Evolutionary conservation across 2,797 vertebrate species (phyloP).

Genomic region (Erethizon dorsatum): DNA sequence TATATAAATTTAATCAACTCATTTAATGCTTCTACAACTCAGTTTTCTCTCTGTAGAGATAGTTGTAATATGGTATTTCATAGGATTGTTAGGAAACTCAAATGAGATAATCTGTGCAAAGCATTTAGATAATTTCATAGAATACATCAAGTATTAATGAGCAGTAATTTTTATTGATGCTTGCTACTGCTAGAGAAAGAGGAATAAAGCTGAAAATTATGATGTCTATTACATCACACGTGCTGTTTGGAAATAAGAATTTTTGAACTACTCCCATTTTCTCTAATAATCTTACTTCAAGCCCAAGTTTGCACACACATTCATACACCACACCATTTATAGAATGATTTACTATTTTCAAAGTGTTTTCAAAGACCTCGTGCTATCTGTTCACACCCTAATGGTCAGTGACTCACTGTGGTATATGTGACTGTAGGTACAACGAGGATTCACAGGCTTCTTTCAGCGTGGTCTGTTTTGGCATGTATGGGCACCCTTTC

Average conservation of each 20-base stretch:
- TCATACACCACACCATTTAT: not conserved
- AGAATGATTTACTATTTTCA: not conserved
- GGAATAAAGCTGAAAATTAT: not conserved
- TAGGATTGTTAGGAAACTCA: not conserved
- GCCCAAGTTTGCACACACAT: not conserved
- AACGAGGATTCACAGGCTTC: accelerated
- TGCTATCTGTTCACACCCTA: not conserved
- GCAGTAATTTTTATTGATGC: not conserved
- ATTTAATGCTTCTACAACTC: not conserved
- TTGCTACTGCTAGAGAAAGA: conserved; percentile 41
- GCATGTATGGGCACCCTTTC: not conserved
- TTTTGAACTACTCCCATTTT: conserved; percentile 26
- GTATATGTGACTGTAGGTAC: not conserved
- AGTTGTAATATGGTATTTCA: not conserved
- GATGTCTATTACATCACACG: not conserved
- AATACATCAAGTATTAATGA: not conserved
- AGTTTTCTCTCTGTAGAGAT: not conserved
- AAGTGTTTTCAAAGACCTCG: not conserved
- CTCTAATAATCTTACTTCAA: not conserved
- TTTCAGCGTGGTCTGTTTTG: not conserved
- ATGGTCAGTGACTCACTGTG: not conserved
- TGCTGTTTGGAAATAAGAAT: not conserved
- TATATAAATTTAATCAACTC: not conserved
- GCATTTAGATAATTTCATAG: not conserved
- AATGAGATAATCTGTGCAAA: not conserved